phyloP scores from a whole-genome alignment of 2,113 vertebrate species.

The Gyps fulvus region DNA sequence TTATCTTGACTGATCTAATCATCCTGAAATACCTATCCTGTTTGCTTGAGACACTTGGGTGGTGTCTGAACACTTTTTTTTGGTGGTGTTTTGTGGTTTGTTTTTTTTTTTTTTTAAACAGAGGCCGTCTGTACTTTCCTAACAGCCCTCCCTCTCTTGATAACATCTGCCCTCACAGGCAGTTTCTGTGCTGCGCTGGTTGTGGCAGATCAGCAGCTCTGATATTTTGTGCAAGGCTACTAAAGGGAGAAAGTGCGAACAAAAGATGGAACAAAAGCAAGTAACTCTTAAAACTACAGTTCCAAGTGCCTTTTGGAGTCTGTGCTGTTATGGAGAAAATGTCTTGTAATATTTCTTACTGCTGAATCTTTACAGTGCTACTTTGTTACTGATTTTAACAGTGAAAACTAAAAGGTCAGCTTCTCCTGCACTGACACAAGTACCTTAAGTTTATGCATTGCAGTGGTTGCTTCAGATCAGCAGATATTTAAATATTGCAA shows the following conservation, averaged over 20 bases:
- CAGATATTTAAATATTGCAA: background rate
- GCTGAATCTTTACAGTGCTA: background rate
- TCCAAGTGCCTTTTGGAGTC: background rate
- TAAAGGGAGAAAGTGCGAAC: background rate
- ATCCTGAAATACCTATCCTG: background rate
- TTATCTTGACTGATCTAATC: background rate
- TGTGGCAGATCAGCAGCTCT: background rate
- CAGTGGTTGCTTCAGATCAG: background rate
- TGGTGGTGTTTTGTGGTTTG: background rate
- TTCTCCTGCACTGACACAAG: background rate
- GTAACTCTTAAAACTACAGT: background rate
- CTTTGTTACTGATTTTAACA: background rate
- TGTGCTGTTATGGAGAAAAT: background rate
- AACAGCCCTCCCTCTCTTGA: background rate
- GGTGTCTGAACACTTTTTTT: background rate
- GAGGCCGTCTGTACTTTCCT: background rate
- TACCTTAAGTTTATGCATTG: background rate
- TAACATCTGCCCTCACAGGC: background rate
- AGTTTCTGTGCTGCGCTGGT: background rate
- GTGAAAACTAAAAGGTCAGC: background rate
- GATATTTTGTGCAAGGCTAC: background rate
- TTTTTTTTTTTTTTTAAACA: background rate
- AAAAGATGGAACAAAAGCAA: background rate
- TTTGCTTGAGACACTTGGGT: background rate
- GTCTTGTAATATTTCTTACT: background rate